Conservation (phyloP, 2,113 vertebrate species). For the Sylvicapra grimmia region DNA sequence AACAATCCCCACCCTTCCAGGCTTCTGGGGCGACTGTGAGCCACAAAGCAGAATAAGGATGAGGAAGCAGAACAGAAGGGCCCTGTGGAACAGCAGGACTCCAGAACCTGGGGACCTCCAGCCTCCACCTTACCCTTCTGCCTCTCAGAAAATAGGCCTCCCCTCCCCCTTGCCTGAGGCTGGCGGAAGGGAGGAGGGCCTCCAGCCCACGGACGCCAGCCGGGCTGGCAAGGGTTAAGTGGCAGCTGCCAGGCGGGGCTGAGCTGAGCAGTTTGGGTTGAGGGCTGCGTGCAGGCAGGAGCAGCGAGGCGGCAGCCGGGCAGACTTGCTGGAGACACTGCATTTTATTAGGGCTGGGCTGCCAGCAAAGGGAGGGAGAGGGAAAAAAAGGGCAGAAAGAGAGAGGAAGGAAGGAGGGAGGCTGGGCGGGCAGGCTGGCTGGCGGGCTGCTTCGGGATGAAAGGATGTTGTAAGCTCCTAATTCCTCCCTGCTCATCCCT, state of each 20-base stretch:
- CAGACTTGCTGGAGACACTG: conserved; percentile 90
- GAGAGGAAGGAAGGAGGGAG: conserved; percentile 66
- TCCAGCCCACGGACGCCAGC: conserved; percentile 30
- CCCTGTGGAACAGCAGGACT: neutral
- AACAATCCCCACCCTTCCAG: neutral
- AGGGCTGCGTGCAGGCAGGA: conserved; percentile 80
- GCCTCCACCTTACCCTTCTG: neutral
- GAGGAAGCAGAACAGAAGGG: neutral
- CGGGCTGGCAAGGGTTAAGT: conserved; percentile 73
- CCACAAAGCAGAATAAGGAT: neutral
- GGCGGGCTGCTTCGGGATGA: conserved; percentile 68
- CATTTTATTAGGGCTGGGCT: conserved; percentile 86
- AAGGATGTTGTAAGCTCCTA: conserved; percentile 66
- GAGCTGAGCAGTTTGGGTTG: conserved; percentile 69
- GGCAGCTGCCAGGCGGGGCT: conserved; percentile 72
- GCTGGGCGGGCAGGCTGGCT: conserved; percentile 51
- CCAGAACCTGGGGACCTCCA: neutral
- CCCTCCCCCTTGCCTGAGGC: neutral
- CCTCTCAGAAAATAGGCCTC: neutral
- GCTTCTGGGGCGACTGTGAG: neutral
- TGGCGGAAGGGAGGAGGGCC: conserved; percentile 53
- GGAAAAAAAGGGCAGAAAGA: conserved; percentile 61
- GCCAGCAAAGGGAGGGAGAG: conserved; percentile 77
- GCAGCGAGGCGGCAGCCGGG: conserved; percentile 80
- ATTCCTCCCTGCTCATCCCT: conserved; percentile 63